Evolutionary conservation across 2,888 invertebrate species (phyloP), one percentile per base, ranked within the genome.

Genomic region (Hypena proboscidalis): DNA sequence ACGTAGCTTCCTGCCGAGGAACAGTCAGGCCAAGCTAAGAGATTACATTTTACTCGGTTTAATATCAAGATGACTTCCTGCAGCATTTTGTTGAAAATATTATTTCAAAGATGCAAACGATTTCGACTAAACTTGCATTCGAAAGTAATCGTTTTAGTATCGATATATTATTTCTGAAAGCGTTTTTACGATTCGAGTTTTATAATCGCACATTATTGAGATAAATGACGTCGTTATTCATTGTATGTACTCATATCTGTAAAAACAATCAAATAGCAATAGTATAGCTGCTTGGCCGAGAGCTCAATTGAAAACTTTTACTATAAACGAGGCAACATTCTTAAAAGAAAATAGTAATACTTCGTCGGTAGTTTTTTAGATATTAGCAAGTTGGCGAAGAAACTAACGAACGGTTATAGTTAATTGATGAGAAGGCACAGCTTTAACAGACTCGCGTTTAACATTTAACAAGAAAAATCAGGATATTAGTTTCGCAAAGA

Each of bases 11-110:
- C 25, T 20, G 9, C 47, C 17, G 36, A 36, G 26, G 11, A 35
- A 10, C 29, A 40, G 31, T 29, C 22, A 26, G 34, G 27, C 31
- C 26, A 31, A 32, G 38, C 30, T 35, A 38, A 58, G 36, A 51
- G 44, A 58, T 55, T 58, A 47, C 20, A 55, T 47, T 58, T 58
- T 58, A 54, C 46, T 55, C 49, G 34, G 31, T 44, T 54, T 49
- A 44, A 57, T 49, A 49, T 40, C 26, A 46, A 53, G 27, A 46
- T 27, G 44, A 49, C 31, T 49, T 49, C 26, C 26, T 53, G 26
- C 43, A 35, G 34, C 6, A 34, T 56, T 56, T 37, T 37, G 9
- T 15, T 20, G 9, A 29, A 13, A 33, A 38, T 20, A 33, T 38
- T 42, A 52, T 44, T 41, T 49, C 13, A 30, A 45, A 52, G 10